Evolutionary conservation across 2,888 invertebrate genomes (phyloP), one percentile per base, ranked within the genome.

Genomic region (Muschampia staudingeri): DNA sequence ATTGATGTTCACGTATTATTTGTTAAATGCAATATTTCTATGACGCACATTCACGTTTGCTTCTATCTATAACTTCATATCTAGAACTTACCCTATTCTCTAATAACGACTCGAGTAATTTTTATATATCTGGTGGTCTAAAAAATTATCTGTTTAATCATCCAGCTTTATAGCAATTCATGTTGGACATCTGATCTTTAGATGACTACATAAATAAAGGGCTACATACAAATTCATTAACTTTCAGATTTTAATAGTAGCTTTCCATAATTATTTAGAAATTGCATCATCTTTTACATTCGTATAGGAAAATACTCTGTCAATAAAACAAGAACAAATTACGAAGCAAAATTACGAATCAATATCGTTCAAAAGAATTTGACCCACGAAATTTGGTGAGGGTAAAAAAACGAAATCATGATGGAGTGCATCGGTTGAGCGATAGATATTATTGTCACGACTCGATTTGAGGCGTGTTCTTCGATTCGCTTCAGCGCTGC

Each of bases 401-500:
- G 77, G 70, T 67, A 56, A 81, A 90, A 88, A 87, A 87, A 88
- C 85, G 86, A 90, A 87, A 88, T 86, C 84, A 84, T 85, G 87
- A 89, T 88, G 87, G 87, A 85, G 85, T 71, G 75, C 80, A 80
- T 76, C 70, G 44, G 72, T 87, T 84, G 86, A 81, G 82, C 86
- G 87, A 88, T 88, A 76, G 75, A 75, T 88, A 89, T 85, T 87
- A 87, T 87, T 84, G 87, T 91, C 91, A 91, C 90, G 91, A 91
- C 88, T 88, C 87, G 86, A 84, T 86, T 84, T 84, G 78, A 84
- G 75, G 82, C 89, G 89, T 91, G 92, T 89, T 89, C 86, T 88
- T 90, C 89, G 90, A 92, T 92, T 92, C 88, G 91, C 76, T 84
- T 86, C 89, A 92, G 88, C 84, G 87, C 84, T 71, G 78, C 80